Evolutionary conservation across 2,888 invertebrate genomes (phyloP).

Genomic region (Eumacrocentrus americanus): DNA sequence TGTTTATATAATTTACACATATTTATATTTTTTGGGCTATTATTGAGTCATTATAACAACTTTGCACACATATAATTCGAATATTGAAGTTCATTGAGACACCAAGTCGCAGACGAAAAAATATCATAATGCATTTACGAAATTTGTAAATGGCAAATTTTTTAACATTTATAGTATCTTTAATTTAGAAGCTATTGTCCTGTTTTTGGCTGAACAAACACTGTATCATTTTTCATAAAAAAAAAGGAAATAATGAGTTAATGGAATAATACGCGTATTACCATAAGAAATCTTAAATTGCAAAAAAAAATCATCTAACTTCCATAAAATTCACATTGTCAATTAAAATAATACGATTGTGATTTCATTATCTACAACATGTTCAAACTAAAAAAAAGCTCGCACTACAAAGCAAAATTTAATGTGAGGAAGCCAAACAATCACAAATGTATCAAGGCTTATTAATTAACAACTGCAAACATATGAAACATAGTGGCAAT

Average conservation of each 20-base stretch:
- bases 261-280: background rate
- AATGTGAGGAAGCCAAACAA: too few relatives aligned
- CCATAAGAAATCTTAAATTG: background rate
- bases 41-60: constrained; percentile 1
- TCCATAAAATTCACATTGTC: too few relatives aligned
- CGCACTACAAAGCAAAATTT: too few relatives aligned
- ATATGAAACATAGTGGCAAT: too few relatives aligned
- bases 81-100: background rate
- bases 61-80: background rate
- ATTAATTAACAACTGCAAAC: too few relatives aligned
- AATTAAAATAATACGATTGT: too few relatives aligned
- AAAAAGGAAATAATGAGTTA: too few relatives aligned
- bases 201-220: background rate
- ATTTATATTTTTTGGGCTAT: background rate
- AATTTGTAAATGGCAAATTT: too few relatives aligned
- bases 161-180: background rate
- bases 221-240: background rate
- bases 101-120: too few relatives aligned
- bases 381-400: too few relatives aligned
- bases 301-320: background rate
- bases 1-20: constrained; percentile 5
- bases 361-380: too few relatives aligned
- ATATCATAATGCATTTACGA: background rate
- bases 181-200: background rate
- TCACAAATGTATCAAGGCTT: too few relatives aligned